Percentiles rank a stretch among this genome's conserved stretches.
These are phyloP conservation scores for Pheosia gnoma DNA, from an alignment of 2,888 invertebrate genomes.

Conservation along the genomic window DNA sequence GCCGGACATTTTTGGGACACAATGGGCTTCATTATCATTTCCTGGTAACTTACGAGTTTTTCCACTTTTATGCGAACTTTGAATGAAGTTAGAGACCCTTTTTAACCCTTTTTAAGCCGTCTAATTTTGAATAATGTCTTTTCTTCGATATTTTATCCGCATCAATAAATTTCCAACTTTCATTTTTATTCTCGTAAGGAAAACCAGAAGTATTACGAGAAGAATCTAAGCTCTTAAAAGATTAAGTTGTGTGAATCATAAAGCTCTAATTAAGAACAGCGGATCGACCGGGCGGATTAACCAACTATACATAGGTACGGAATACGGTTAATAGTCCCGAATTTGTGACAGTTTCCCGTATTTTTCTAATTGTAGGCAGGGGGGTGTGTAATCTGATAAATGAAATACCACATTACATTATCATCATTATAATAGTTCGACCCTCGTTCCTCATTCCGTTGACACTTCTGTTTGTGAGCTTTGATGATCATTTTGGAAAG, in stretches of 20 bases:
- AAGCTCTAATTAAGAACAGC: not conserved
- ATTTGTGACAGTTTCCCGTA: not conserved
- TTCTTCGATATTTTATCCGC: not conserved
- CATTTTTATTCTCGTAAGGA: too few species aligned
- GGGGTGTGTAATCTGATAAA: not conserved
- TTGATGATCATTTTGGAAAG: too few species aligned
- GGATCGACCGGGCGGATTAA: not conserved
- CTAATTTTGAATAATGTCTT: conserved; percentile 4
- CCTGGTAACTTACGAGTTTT: not conserved
- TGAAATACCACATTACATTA: not conserved
- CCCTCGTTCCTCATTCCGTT: not conserved
- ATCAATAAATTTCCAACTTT: too few species aligned
- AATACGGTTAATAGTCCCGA: not conserved
- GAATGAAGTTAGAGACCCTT: not conserved
- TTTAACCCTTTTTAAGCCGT: conserved; percentile 1
- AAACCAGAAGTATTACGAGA: too few species aligned
- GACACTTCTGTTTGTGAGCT: too few species aligned
- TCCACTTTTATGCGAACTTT: not conserved
- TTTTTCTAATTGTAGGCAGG: not conserved
- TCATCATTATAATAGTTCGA: not conserved
- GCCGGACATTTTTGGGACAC: not conserved
- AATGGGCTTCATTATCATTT: conserved; percentile 1
- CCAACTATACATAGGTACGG: not conserved
- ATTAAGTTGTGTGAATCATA: not conserved
- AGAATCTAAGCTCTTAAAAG: too few species aligned